These are phyloP conservation scores for Bujurquina vittata DNA, from an alignment of 2,113 vertebrate genomes.

Conservation along the genomic window DNA sequence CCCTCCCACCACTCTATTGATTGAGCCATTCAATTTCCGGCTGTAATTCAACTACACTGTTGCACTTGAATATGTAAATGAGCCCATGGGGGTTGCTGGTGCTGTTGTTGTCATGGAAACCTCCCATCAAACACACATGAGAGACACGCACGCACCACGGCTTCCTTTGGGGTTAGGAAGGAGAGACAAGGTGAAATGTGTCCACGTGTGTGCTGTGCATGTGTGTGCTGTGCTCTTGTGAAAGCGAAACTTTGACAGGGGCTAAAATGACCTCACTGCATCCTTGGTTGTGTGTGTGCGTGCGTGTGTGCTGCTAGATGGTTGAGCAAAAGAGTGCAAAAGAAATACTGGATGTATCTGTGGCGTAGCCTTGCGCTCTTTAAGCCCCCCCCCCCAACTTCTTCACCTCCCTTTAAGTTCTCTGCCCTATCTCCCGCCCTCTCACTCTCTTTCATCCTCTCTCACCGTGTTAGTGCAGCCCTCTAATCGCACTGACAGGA, in stretches of 20 bases:
- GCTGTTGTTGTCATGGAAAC: constrained; percentile 72
- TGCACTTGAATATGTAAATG: constrained; percentile 75
- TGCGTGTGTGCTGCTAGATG: neutral
- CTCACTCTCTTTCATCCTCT: neutral
- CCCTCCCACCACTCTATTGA: constrained; percentile 63
- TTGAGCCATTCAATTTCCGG: constrained; percentile 69
- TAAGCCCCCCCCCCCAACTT: constrained; percentile 21
- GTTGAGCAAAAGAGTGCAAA: neutral
- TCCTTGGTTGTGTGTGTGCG: constrained; percentile 23
- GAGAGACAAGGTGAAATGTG: constrained; percentile 65
- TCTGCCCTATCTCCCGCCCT: neutral
- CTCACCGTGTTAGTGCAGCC: constrained; percentile 41
- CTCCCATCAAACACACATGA: constrained; percentile 54
- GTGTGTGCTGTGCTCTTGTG: constrained; percentile 21
- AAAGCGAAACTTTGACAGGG: constrained; percentile 52
- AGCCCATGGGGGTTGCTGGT: constrained; percentile 55
- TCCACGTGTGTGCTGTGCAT: neutral
- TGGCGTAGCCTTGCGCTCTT: constrained; percentile 19
- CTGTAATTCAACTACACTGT: constrained; percentile 72
- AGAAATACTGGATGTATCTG: constrained; percentile 22
- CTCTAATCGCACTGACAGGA: constrained; percentile 72
- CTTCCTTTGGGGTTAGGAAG: constrained; percentile 53
- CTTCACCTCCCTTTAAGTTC: constrained; percentile 18
- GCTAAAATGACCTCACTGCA: constrained; percentile 59
- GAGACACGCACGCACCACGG: neutral